phyloP scores from a whole-genome alignment of 2,797 vertebrate species.

The Eutrigla gurnardus region DNA sequence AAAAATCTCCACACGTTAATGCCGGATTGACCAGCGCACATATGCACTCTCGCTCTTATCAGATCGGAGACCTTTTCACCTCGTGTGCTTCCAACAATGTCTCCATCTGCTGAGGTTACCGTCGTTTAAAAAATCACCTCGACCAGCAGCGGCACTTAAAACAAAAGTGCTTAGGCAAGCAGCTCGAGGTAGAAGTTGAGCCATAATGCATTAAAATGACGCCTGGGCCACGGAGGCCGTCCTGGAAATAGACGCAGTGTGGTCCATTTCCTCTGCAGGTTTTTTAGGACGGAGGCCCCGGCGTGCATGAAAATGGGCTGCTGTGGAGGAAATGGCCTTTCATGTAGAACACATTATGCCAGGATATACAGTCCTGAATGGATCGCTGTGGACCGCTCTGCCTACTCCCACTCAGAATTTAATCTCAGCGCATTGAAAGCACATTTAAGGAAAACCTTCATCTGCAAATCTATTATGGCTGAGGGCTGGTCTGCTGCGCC shows the following conservation, averaged over 20 bases:
- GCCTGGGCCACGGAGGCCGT: slow-evolving; percentile 55
- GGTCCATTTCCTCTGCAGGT: slow-evolving; percentile 70
- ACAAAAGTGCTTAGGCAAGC: slow-evolving; percentile 72
- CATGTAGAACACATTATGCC: slow-evolving; percentile 55
- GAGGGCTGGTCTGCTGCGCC: slow-evolving; percentile 35
- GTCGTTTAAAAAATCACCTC: slow-evolving; percentile 31
- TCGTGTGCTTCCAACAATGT: slow-evolving; percentile 44
- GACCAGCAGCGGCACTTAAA: slow-evolving; percentile 60
- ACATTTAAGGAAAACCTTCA: slow-evolving; percentile 56
- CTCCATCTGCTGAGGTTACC: slow-evolving; percentile 41
- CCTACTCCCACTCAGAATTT: slow-evolving; percentile 52
- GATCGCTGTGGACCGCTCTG: slow-evolving; percentile 46
- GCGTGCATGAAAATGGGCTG: slow-evolving; percentile 57
- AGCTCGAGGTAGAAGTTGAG: slow-evolving; percentile 57
- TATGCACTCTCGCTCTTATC: slow-evolving; percentile 34
- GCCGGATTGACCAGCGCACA: slow-evolving; percentile 28
- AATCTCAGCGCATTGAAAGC: slow-evolving; percentile 60
- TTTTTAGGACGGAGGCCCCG: slow-evolving; percentile 51
- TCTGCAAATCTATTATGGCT: slow-evolving; percentile 60
- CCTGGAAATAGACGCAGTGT: slow-evolving; percentile 70
- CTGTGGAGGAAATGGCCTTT: slow-evolving; percentile 60
- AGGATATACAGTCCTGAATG: slow-evolving; percentile 60
- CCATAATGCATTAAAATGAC: slow-evolving; percentile 71
- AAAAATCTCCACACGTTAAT: slow-evolving; percentile 53
- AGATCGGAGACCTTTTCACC: slow-evolving; percentile 66